phyloP scores from a whole-genome alignment of 2,888 invertebrate genomes.

The Sylvicola fuscatus region DNA sequence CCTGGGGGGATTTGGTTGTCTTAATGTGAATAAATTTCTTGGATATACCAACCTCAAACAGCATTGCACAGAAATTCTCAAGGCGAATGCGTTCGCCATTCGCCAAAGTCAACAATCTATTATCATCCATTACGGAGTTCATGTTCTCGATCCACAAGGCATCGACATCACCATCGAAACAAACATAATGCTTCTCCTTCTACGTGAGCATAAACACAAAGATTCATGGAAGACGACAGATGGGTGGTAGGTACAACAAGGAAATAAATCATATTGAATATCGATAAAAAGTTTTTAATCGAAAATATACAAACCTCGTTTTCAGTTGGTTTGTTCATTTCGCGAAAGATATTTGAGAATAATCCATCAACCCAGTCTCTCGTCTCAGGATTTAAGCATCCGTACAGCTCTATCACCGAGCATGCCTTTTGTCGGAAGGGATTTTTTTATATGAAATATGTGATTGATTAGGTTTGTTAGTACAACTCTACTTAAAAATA shows the following conservation, averaged over 20 bases:
- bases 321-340: constrained; percentile 56
- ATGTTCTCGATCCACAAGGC: constrained; percentile 93
- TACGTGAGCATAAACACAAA: constrained; percentile 23
- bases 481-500: too few relatives aligned
- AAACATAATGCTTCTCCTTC: constrained; percentile 58
- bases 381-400: constrained; percentile 63
- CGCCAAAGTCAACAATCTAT: constrained; percentile 69
- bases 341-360: constrained; percentile 75
- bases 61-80: constrained; percentile 56
- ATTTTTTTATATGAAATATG: constrained; percentile 5
- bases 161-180: constrained; percentile 89
- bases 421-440: constrained; percentile 51
- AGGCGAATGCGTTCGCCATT: constrained; percentile 77
- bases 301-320: constrained; percentile 17
- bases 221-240: too few relatives aligned
- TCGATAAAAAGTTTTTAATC: too few relatives aligned
- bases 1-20: too few relatives aligned
- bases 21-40: too few relatives aligned
- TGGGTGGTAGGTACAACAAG: too few relatives aligned
- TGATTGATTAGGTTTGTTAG: too few relatives aligned
- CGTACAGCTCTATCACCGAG: constrained; percentile 76
- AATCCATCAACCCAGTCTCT: constrained; percentile 89
- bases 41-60: constrained; percentile 52
- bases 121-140: constrained; percentile 96
- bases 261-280: too few relatives aligned